These are phyloP conservation scores for Zaprionus bogoriensis DNA, from an alignment of 2,888 invertebrate genomes.

Conservation along the genomic window DNA sequence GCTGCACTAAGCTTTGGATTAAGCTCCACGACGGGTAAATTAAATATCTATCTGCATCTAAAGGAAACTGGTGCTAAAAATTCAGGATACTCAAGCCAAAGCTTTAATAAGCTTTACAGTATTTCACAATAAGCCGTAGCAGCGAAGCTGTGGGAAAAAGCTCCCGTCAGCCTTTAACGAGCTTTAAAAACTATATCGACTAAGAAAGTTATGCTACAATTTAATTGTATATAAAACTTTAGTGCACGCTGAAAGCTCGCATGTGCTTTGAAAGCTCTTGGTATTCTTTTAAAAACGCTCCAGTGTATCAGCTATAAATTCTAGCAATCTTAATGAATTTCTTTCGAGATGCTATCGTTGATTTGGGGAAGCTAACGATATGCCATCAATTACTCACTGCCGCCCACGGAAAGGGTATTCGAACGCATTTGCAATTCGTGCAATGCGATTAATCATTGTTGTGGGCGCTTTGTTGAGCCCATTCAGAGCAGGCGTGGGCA, in stretches of 20 bases:
- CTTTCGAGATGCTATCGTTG: conserved; percentile 1
- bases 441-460: conserved; percentile 69
- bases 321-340: background rate
- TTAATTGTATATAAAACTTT: too few relatives aligned
- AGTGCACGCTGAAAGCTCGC: background rate
- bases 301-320: too few relatives aligned
- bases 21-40: background rate
- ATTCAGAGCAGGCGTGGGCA: background rate
- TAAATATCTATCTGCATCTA: too few relatives aligned
- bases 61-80: too few relatives aligned
- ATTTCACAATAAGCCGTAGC: background rate
- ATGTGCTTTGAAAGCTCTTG: conserved; percentile 2
- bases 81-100: background rate
- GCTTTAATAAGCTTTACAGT: background rate
- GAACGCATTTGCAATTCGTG: conserved; percentile 46
- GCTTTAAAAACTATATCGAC: background rate
- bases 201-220: too few relatives aligned
- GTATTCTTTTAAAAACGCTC: background rate
- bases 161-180: too few relatives aligned
- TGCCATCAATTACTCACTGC: conserved; percentile 20
- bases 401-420: conserved; percentile 52
- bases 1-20: background rate
- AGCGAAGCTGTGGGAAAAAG: background rate
- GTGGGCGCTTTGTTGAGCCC: conserved; percentile 29
- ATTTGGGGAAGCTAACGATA: conserved; percentile 1